Percentiles rank a stretch among this genome's conserved stretches.
These are phyloP conservation scores for Xanthorhoe spadicearia DNA, from an alignment of 2,888 invertebrate genomes.

Conservation along the genomic window DNA sequence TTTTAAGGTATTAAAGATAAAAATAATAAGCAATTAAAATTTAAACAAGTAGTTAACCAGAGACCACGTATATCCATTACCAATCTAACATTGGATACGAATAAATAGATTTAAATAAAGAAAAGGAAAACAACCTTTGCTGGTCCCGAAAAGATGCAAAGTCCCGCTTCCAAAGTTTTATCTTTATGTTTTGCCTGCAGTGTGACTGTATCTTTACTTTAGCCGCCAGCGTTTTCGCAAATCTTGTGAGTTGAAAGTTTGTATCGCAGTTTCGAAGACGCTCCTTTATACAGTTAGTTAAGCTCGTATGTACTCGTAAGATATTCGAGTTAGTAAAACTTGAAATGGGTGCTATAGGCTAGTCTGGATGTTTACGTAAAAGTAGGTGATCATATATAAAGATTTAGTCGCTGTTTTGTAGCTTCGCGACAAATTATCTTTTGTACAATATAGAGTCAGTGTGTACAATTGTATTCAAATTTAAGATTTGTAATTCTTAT, in stretches of 20 bases:
- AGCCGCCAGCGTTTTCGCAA: conserved; percentile 75
- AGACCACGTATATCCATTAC: too few relatives aligned
- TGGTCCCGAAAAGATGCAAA: not conserved
- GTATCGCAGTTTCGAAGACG: conserved; percentile 67
- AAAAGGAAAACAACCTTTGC: not conserved
- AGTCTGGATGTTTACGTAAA: conserved; percentile 4
- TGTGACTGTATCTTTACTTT: conserved; percentile 44
- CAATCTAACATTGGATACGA: not conserved
- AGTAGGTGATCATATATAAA: not conserved
- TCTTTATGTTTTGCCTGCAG: conserved; percentile 3
- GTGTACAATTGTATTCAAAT: too few relatives aligned
- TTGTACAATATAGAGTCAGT: too few relatives aligned
- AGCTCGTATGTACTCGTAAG: conserved; percentile 64
- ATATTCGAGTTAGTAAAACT: conserved; percentile 53
- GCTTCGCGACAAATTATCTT: too few relatives aligned
- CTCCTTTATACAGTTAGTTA: conserved; percentile 77
- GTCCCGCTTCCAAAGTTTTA: not conserved
- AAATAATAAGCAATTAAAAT: not conserved
- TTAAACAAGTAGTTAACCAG: conserved; percentile 31
- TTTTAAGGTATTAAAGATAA: too few relatives aligned
- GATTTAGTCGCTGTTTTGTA: not conserved
- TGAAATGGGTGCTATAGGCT: conserved; percentile 12
- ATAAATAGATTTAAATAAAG: not conserved
- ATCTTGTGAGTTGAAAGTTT: conserved; percentile 76
- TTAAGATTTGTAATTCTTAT: too few relatives aligned